Base-by-base conservation (phyloP, 2,797 vertebrate species). In the Megalops cyprinoides region DNA sequence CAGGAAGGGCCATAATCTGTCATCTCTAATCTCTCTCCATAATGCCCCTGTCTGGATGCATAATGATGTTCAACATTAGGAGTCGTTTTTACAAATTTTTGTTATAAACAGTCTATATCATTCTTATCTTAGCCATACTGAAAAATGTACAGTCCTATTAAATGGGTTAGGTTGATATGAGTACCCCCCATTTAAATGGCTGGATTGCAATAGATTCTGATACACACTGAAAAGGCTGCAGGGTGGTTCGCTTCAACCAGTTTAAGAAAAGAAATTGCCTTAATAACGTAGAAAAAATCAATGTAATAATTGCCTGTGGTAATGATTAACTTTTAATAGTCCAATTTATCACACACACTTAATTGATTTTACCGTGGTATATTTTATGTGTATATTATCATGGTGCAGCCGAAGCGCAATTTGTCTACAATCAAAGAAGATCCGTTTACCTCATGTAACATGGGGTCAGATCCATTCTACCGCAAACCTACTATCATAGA, bases 1-100 rank as follows among this genome's bases (percentile, higher is more conserved):
- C 58, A 84, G 82, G 84, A 73, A 79, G 79, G 83, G 73, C 67
- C 82, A 31, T 56, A 76, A 84, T 82, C 51, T 77, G 76, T 79
- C 14, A 39, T 51, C 83, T 77, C 31, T 46, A 75, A 82, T 58
- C 48, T 51, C 49, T 74, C 81, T 67, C 5, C 39, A 18, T 67
- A 37, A 39, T 67, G 62, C 39, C 39, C 34, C 62, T 1, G 31
- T 67, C 31, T 67, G n/a, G 67, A 23, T 20, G 67, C n/a, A 44
- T 71, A 42, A 15, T 71, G 65, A 69, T 69, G 31, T 44, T 71
- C 37, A 44, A 23, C 67, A 42, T 23, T 9, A 71, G 67, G 31
- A 67, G 39, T 37, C 62, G 1, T 31, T 67, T 25, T 42, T 42
- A 71, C 67, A 71, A 4, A 44, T 71, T 44, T 42, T 1, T n/a